Conservation (phyloP, 2,888 invertebrate genomes). For the Choristoneura rosaceana region DNA sequence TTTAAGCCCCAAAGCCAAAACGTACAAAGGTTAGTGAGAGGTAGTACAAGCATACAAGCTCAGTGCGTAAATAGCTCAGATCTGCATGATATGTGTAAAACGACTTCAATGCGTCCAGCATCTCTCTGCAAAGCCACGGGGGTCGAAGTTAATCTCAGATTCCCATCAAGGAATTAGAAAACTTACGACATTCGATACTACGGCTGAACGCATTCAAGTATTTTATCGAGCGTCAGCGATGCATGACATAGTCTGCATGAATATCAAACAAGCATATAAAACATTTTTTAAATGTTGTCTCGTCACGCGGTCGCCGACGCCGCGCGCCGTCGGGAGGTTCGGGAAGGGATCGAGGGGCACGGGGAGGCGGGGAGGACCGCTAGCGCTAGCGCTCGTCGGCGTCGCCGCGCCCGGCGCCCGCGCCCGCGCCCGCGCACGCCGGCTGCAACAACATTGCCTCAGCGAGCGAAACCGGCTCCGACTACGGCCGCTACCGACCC, state of each 20-base stretch:
- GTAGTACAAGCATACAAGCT: slow-evolving; percentile 45
- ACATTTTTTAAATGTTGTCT: slow-evolving; percentile 23
- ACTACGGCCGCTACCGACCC: slow-evolving; percentile 4
- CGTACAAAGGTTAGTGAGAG: slow-evolving; percentile 37
- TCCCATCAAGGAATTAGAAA: slow-evolving; percentile 53
- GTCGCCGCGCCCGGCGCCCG: slow-evolving; percentile 47
- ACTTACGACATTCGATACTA: slow-evolving; percentile 46
- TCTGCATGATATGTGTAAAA: not conserved
- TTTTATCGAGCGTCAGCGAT: slow-evolving; percentile 25
- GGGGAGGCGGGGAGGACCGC: slow-evolving; percentile 48
- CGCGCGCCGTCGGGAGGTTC: slow-evolving; percentile 26
- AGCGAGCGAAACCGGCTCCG: slow-evolving; percentile 34
- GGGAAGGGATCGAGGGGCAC: slow-evolving; percentile 42
- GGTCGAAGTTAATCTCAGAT: slow-evolving; percentile 54
- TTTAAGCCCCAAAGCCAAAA: slow-evolving; percentile 44
- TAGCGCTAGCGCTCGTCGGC: slow-evolving; percentile 48
- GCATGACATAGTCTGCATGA: slow-evolving; percentile 11
- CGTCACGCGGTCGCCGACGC: slow-evolving; percentile 40
- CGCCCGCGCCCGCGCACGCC: slow-evolving; percentile 17
- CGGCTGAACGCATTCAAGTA: slow-evolving; percentile 42
- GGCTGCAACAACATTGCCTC: slow-evolving; percentile 9
- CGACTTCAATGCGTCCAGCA: slow-evolving; percentile 46
- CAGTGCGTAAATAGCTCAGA: slow-evolving; percentile 43
- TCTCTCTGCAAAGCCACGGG: slow-evolving; percentile 21
- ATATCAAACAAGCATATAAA: slow-evolving; percentile 31